Evolutionary conservation across 2,888 invertebrate species (phyloP), one percentile per base, ranked within the genome.

Genomic region (Pogonocherus hispidulus): DNA sequence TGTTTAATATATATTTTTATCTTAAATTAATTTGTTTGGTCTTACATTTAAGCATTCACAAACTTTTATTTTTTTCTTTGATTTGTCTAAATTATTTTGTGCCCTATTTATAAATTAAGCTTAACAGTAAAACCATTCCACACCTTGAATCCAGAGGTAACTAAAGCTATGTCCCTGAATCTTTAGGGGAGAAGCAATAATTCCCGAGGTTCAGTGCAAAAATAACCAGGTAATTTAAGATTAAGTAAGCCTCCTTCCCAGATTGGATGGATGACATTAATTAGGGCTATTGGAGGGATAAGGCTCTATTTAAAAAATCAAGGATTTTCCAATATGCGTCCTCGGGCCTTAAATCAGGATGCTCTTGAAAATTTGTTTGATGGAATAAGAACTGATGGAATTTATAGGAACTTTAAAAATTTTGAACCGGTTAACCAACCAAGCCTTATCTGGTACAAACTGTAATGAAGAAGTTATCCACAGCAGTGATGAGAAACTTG

Each of bases 161-260:
- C n/a, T n/a, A n/a, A n/a, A n/a, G n/a, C n/a, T n/a, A n/a, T n/a
- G n/a, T n/a, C n/a, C n/a, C n/a, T n/a, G n/a, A n/a, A n/a, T n/a
- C n/a, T n/a, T n/a, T n/a, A n/a, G n/a, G n/a, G n/a, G n/a, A n/a
- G n/a, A n/a, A n/a, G n/a, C n/a, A n/a, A n/a, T n/a, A n/a, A n/a
- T n/a, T n/a, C n/a, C n/a, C n/a, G n/a, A n/a, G n/a, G n/a, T n/a
- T n/a, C n/a, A n/a, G n/a, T n/a, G n/a, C n/a, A n/a, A n/a, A n/a
- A n/a, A n/a, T n/a, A 66, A 59, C 35, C 9, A 32, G 59, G 70
- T 14, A 14, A 46, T 19, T 9, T 63, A 4, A 65, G 16, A 51
- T 41, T 41, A 9, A 37, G 60, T 1, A 49, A 49, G 8, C 49
- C n/a, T 2, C 49, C 49, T 6, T 49, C 49, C 1, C 49, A 49